Evolutionary conservation across 2,113 vertebrate genomes (phyloP).

Genomic region (Ceratotherium simum): DNA sequence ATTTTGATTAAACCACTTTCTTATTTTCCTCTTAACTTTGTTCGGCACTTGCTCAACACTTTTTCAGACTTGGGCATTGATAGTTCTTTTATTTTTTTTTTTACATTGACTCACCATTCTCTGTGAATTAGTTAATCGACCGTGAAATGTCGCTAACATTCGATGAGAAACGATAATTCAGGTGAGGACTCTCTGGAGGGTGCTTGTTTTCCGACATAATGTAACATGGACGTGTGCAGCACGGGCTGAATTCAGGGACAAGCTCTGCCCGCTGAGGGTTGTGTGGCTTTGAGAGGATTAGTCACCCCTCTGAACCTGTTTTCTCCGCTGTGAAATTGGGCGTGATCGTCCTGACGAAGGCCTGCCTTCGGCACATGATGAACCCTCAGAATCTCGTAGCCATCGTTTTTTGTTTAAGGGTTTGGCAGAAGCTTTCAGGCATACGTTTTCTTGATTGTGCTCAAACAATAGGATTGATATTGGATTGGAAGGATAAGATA

Average conservation of each 20-base stretch:
- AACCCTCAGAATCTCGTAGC: not conserved
- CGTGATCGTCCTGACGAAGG: not conserved
- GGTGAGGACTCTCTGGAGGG: not conserved
- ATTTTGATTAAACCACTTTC: not conserved
- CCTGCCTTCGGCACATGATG: not conserved
- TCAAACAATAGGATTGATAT: not conserved
- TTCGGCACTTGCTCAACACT: not conserved
- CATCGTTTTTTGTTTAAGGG: not conserved
- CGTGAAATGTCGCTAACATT: not conserved
- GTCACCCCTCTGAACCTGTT: not conserved
- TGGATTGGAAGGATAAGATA: not conserved
- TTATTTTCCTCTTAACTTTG: not conserved
- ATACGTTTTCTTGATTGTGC: not conserved
- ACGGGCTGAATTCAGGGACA: not conserved
- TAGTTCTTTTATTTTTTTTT: constrained; percentile 12
- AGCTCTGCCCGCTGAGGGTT: not conserved
- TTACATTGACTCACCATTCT: not conserved
- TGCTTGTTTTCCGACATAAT: not conserved
- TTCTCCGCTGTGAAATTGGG: not conserved
- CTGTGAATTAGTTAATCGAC: not conserved
- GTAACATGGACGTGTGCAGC: not conserved
- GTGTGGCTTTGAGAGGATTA: not conserved
- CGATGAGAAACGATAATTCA: not conserved
- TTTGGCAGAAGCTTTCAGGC: constrained; percentile 8
- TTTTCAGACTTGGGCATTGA: constrained; percentile 3